These are phyloP conservation scores for Thunnus thynnus DNA, from an alignment of 2,113 vertebrate genomes.

Conservation along the genomic window DNA sequence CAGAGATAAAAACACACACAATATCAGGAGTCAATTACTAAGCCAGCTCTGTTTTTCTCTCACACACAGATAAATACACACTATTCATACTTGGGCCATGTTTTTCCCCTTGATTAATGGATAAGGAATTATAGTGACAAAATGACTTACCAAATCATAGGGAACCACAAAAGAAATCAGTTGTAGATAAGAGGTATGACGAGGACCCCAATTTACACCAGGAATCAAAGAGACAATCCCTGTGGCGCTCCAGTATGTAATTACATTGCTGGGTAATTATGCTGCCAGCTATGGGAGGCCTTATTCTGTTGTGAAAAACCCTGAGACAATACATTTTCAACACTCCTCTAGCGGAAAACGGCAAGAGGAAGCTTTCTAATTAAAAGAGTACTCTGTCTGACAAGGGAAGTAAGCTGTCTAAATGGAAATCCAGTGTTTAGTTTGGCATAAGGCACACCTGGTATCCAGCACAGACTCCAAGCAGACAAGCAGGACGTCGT, in stretches of 20 bases:
- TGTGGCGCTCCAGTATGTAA: conserved; percentile 77
- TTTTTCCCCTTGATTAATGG: conserved; percentile 46
- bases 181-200: conserved; percentile 69
- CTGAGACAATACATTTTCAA: conserved; percentile 75
- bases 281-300: conserved; percentile 69
- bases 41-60: conserved; percentile 11
- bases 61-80: conserved; percentile 36
- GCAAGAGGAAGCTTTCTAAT: conserved; percentile 74
- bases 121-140: conserved; percentile 53
- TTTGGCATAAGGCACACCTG: conserved; percentile 69
- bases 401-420: conserved; percentile 74
- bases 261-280: conserved; percentile 84
- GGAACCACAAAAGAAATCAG: conserved; percentile 71
- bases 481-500: conserved; percentile 54
- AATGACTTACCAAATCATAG: conserved; percentile 58
- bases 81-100: conserved; percentile 4
- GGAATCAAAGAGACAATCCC: conserved; percentile 80
- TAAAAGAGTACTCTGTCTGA: conserved; percentile 76
- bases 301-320: conserved; percentile 77
- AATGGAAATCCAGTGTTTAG: conserved; percentile 78
- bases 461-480: conserved; percentile 44
- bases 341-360: conserved; percentile 51
- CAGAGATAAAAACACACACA: conserved; percentile 9
- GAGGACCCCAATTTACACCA: conserved; percentile 77
- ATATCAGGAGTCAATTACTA: conserved; percentile 17